Evolutionary conservation across 2,113 vertebrate genomes (phyloP).

Genomic region (Platycercus adscitus): DNA sequence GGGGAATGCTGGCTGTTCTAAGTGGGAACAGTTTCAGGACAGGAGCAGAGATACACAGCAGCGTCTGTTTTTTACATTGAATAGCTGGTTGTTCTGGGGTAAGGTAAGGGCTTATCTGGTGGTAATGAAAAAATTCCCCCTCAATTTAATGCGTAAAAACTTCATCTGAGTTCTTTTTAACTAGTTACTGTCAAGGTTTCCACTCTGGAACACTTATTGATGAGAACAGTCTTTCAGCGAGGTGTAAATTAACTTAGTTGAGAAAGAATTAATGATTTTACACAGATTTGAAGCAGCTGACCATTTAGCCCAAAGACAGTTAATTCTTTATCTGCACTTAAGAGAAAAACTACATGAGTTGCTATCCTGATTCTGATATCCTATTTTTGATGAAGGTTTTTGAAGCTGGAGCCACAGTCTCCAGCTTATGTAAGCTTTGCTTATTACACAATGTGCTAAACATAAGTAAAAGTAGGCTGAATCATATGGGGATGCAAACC

Average conservation of each 20-base stretch:
- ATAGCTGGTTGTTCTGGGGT: not conserved
- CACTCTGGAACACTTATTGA: not conserved
- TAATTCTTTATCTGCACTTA: not conserved
- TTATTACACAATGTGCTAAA: conserved; percentile 66
- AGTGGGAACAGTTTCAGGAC: not conserved
- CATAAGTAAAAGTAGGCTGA: conserved; percentile 68
- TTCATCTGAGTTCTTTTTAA: not conserved
- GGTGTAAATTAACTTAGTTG: conserved; percentile 5
- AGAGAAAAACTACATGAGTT: not conserved
- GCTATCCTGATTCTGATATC: conserved; percentile 24
- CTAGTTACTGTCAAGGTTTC: not conserved
- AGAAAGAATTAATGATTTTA: not conserved
- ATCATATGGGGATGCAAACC: conserved; percentile 67
- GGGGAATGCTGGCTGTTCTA: not conserved
- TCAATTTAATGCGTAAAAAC: not conserved
- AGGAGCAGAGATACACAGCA: not conserved
- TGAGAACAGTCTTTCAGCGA: conserved; percentile 1
- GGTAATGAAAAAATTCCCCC: not conserved
- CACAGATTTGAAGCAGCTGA: not conserved
- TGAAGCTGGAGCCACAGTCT: conserved; percentile 47
- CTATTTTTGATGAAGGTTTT: conserved; percentile 56
- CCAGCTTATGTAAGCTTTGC: conserved; percentile 56
- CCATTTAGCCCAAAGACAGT: not conserved
- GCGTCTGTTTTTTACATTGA: not conserved
- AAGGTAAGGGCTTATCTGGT: not conserved